Base-by-base conservation (phyloP, 2,888 invertebrate species). In the Chalcosyrphus nemorum region DNA sequence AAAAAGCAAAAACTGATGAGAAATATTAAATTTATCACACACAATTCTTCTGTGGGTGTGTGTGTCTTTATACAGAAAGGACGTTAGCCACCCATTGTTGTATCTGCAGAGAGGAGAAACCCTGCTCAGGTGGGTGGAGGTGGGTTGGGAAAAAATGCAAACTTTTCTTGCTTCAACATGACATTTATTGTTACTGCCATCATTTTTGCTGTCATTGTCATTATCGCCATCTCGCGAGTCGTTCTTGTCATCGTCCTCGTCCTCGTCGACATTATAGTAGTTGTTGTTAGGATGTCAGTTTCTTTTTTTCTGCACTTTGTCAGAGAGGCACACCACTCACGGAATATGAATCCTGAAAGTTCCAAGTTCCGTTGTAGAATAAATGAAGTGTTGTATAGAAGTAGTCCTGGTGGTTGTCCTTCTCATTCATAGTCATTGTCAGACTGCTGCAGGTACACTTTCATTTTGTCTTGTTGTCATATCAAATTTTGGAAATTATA, bases 101-200 rank as follows among this genome's bases (percentile, higher is more conserved):
- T n/a, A 19, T 47, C 19, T n/a, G n/a, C 21, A 43, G 21, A 17
- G 17, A 66, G 47, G 21, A 57, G 17, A 11, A n/a, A 35, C 29
- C 35, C 57, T 3, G 17, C 24, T 29, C 45, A 41, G 65, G 41
- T 47, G 11, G 68, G 43, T 15, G 68, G 52, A n/a, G n/a, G 35
- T 15, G 68, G 52, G 35, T 9, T 0, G n/a, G 11, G 11, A 19
- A 32, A 63, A 68, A 82, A 87, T 87, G 86, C 86, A 87, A 87
- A 87, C 81, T 86, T 86, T 81, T 86, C 86, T 86, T 65, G 77
- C 74, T 87, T 87, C 88, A 88, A 88, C 89, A 89, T 90, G 89
- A 90, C 89, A 88, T 90, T 89, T 89, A 89, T 90, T 90, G 89
- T 89, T 87, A 88, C 88, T 88, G 89, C 87, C 88, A 87, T 84